Percentiles rank a stretch among this genome's conserved stretches.
Evolutionary conservation across 2,888 invertebrate species (phyloP).

Genomic region (Drosophila fungiperda): DNA sequence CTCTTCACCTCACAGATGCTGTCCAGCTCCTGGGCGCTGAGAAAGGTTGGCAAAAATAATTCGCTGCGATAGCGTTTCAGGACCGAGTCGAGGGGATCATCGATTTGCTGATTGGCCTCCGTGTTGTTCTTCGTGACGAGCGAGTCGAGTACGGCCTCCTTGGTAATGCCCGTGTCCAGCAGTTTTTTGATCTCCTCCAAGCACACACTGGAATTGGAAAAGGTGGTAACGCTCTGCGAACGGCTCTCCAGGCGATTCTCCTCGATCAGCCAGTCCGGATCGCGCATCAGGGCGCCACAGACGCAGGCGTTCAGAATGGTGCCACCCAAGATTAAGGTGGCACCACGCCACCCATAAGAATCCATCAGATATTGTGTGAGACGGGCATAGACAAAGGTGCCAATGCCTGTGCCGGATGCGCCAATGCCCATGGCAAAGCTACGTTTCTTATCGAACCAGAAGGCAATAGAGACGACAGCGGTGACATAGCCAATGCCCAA

Average conservation of each 20-base stretch:
- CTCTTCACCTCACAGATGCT: slow-evolving; percentile 82
- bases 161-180: slow-evolving; percentile 88
- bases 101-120: slow-evolving; percentile 85
- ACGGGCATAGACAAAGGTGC: slow-evolving; percentile 95
- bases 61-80: slow-evolving; percentile 84
- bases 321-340: slow-evolving; percentile 92
- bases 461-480: slow-evolving; percentile 95
- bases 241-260: slow-evolving; percentile 85
- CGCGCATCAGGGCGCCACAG: slow-evolving; percentile 94
- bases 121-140: slow-evolving; percentile 85
- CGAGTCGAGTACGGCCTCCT: slow-evolving; percentile 84
- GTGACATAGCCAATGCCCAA: slow-evolving; percentile 93
- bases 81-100: slow-evolving; percentile 76
- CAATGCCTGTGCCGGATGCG: slow-evolving; percentile 95
- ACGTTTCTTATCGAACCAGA: slow-evolving; percentile 95
- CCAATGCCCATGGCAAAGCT: slow-evolving; percentile 94
- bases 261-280: slow-evolving; percentile 91
- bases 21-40: slow-evolving; percentile 82
- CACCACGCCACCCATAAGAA: slow-evolving; percentile 94
- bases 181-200: slow-evolving; percentile 87
- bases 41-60: slow-evolving; percentile 83
- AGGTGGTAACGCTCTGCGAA: slow-evolving; percentile 85
- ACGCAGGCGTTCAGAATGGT: slow-evolving; percentile 94
- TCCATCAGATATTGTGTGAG: slow-evolving; percentile 91
- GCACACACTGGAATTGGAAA: slow-evolving; percentile 85